Percentiles rank a stretch among this genome's conserved stretches.
phyloP scores from a whole-genome alignment of 2,797 vertebrate species.

The Chelidonichthys spinosus region DNA sequence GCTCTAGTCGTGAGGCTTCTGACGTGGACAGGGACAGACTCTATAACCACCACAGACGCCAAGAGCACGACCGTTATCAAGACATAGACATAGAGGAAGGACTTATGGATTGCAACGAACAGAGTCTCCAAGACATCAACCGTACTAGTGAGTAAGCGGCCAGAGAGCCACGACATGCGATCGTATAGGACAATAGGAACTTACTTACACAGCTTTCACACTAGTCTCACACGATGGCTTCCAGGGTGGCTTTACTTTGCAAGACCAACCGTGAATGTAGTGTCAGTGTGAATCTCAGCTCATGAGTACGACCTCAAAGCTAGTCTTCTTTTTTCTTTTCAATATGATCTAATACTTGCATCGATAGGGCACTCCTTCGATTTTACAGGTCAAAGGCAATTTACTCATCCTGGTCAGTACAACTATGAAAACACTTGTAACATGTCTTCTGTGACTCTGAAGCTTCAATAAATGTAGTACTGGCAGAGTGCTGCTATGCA shows the following conservation, averaged over 20 bases:
- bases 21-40: conserved; percentile 79
- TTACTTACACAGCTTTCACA: no score
- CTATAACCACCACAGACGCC: conserved; percentile 78
- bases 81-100: conserved; percentile 83
- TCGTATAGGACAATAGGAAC: neutral
- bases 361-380: no score
- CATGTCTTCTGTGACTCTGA: neutral
- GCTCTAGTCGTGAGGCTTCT: conserved; percentile 82
- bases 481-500: neutral
- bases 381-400: no score
- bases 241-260: no score
- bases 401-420: no score
- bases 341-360: no score
- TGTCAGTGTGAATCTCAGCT: no score
- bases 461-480: neutral
- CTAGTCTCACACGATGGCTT: no score
- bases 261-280: neutral
- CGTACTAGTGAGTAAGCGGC: conserved; percentile 86
- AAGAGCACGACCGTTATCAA: conserved; percentile 65
- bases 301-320: no score
- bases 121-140: conserved; percentile 81
- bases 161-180: neutral
- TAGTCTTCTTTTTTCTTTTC: no score
- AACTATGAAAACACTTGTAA: no score
- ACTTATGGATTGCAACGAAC: conserved; percentile 70